Conservation (phyloP, 1,140 invertebrate genomes). For the Zaprionus taronus region DNA sequence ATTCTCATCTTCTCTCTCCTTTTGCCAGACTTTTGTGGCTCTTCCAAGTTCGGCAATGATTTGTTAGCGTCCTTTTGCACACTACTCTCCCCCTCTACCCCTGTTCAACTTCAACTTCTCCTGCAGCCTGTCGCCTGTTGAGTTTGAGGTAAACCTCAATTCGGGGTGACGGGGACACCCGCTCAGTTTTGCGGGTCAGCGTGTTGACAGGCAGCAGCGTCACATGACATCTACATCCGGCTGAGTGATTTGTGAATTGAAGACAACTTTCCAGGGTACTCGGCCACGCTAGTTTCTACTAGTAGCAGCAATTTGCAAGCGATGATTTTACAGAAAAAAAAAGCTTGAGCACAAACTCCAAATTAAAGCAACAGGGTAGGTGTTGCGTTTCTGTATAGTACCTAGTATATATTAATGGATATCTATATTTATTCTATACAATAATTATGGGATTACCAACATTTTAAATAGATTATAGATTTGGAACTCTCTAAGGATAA, state of each 20-base stretch:
- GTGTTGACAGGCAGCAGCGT: conserved; percentile 40
- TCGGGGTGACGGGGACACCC: not conserved
- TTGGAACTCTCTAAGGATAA: too few relatives aligned
- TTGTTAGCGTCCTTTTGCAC: not conserved
- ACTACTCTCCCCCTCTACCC: not conserved
- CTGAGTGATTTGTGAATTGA: conserved; percentile 42
- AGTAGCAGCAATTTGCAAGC: not conserved
- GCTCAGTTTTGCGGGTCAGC: conserved; percentile 26
- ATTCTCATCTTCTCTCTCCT: not conserved
- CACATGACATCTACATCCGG: conserved; percentile 45
- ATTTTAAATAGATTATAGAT: too few relatives aligned
- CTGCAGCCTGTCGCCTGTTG: not conserved
- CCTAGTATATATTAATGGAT: not conserved
- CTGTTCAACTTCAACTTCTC: conserved; percentile 5
- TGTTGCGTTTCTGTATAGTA: not conserved
- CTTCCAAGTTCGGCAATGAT: conserved; percentile 5
- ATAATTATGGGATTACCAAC: too few relatives aligned
- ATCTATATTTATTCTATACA: not conserved
- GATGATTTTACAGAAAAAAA: not conserved
- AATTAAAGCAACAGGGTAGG: too few relatives aligned
- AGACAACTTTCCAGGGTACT: conserved; percentile 35
- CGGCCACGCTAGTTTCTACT: not conserved
- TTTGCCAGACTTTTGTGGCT: conserved; percentile 7
- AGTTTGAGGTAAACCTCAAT: conserved; percentile 46
- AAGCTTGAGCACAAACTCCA: not conserved